A percentile compares a stretch with the other conserved stretches of the same genome.
phyloP scores from a whole-genome alignment of 2,113 vertebrate genomes.

The Butorides virescens region DNA sequence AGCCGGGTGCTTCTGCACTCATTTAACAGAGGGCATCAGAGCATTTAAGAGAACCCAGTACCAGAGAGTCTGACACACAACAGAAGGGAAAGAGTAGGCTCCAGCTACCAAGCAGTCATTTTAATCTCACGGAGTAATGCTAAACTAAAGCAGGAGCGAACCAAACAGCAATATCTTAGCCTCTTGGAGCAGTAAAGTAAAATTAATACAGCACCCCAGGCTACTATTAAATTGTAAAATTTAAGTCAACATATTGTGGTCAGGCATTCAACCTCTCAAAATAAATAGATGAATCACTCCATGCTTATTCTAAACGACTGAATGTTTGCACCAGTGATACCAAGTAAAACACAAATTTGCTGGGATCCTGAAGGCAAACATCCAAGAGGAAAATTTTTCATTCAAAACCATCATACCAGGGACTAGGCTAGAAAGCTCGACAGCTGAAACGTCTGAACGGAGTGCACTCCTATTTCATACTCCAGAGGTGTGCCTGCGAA shows the following conservation, averaged over 20 bases:
- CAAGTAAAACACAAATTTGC: neutral
- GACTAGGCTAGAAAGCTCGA: neutral
- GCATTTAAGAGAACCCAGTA: neutral
- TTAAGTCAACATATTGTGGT: conserved; percentile 15
- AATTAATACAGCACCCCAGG: conserved; percentile 29
- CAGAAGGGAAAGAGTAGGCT: neutral
- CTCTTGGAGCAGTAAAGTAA: conserved; percentile 16
- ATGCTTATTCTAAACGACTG: neutral
- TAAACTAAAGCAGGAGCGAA: neutral
- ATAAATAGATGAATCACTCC: conserved; percentile 15
- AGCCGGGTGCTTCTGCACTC: neutral
- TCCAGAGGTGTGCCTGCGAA: neutral
- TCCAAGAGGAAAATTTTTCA: neutral
- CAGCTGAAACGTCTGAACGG: rapidly evolving
- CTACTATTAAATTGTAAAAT: conserved; percentile 28
- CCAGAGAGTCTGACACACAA: neutral
- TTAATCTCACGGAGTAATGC: neutral
- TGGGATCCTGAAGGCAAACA: neutral
- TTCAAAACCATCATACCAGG: neutral
- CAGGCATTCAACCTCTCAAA: conserved; percentile 23
- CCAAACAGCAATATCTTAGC: neutral
- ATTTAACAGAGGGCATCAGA: neutral
- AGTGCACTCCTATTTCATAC: neutral
- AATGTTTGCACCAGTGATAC: neutral
- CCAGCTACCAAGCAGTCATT: neutral